These are phyloP conservation scores for Silvanus unidentatus DNA, from an alignment of 2,888 invertebrate genomes.

Conservation along the genomic window DNA sequence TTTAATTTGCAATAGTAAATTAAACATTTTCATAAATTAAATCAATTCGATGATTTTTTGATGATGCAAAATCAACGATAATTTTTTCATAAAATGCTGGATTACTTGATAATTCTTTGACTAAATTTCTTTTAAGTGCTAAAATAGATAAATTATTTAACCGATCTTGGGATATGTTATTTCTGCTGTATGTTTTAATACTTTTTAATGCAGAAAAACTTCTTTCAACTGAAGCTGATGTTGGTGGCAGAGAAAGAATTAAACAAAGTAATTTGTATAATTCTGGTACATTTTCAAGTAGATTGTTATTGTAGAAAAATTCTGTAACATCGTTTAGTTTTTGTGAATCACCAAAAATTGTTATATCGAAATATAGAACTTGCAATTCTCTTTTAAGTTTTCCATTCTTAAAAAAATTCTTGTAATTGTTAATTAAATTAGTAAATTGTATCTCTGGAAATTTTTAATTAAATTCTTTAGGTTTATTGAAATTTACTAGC, in stretches of 20 bases:
- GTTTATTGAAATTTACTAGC: constrained; percentile 7
- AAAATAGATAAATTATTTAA: constrained; percentile 11
- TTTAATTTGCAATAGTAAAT: too few relatives aligned
- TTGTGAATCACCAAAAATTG: constrained; percentile 6
- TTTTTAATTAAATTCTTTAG: constrained; percentile 3
- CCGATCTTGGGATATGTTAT: constrained; percentile 9
- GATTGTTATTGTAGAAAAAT: constrained; percentile 9
- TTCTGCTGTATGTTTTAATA: constrained; percentile 14
- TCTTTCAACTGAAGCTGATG: constrained; percentile 13
- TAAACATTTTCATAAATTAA: constrained; percentile 5
- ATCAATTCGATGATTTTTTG: constrained; percentile 5
- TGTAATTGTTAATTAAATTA: constrained; percentile 8
- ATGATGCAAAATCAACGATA: constrained; percentile 3
- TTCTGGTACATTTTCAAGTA: constrained; percentile 8
- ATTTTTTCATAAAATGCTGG: constrained; percentile 4
- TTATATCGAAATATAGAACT: constrained; percentile 12
- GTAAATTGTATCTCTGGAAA: constrained; percentile 10
- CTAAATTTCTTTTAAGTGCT: constrained; percentile 10
- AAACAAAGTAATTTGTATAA: constrained; percentile 12
- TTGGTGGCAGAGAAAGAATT: constrained; percentile 9
- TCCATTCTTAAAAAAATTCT: constrained; percentile 5
- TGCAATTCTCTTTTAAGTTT: constrained; percentile 11
- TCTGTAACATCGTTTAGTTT: constrained; percentile 6
- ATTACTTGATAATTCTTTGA: constrained; percentile 7
- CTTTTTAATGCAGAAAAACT: constrained; percentile 14